Base-by-base conservation (phyloP, 2,888 invertebrate genomes). In the Eumerus sabulonum region DNA sequence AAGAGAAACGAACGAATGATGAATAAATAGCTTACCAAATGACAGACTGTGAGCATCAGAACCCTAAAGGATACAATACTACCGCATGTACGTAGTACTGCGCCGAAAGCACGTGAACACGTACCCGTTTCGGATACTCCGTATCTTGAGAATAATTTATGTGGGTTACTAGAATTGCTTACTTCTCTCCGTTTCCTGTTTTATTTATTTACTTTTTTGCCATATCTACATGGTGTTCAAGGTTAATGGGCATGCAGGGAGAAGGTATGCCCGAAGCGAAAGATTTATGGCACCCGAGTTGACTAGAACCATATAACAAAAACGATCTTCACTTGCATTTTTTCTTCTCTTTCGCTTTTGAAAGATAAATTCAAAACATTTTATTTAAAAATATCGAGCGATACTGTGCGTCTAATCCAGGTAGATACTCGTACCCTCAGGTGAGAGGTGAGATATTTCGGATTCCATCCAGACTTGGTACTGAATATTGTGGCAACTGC, bases 101-200 rank as follows among this genome's bases (percentile, higher is more conserved):
- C n/a, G 66, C 54, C 60, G 45, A 67, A 60, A 74, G 53, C 51
- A 56, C 66, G 64, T 62, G 67, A 74, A 67, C 74, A 74, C 67
- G 74, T 74, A 50, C 27, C 7, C 27, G 27, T 7, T 27, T 27
- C 2, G 27, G 2, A 27, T 27, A 7, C 27, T 27, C 27, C 7
- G 27, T 27, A 63, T 44, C 63, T 53, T 17, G 48, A 51, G 54
- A 67, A 54, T 50, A 50, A 73, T 73, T 73, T 73, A 67, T 73
- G 73, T 66, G 66, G 73, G 73, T 73, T 73, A 73, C 66, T 60
- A 48, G 66, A 47, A 27, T 44, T 73, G 51, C 13, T 68, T n/a
- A n/a, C n/a, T 59, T 59, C 38, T 53, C 48, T 62, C 35, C 35
- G 13, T 50, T n/a, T 59, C 16, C 45, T 14, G 12, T 42, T 51